Conservation (phyloP, 1,140 invertebrate genomes). For the Aphis craccivora region DNA sequence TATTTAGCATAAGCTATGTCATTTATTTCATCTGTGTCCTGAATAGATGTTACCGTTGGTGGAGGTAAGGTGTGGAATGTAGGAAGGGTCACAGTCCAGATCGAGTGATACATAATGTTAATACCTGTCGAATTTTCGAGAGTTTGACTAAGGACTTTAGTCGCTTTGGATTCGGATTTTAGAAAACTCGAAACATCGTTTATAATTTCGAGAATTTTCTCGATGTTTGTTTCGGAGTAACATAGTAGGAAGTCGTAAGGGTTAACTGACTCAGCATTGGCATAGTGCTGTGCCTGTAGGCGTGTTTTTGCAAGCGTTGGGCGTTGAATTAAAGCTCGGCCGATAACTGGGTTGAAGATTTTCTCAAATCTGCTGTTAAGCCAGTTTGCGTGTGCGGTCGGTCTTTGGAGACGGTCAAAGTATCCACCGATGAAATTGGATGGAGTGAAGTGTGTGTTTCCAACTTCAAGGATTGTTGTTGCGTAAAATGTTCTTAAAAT, state of each 20-base stretch:
- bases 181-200: not conserved
- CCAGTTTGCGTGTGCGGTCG: not conserved
- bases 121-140: too few relatives aligned
- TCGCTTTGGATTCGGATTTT: not conserved
- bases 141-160: not conserved
- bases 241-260: not conserved
- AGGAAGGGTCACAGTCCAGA: not conserved
- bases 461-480: too few relatives aligned
- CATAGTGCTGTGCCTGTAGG: not conserved
- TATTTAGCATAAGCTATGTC: not conserved
- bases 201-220: not conserved
- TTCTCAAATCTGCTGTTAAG: not conserved
- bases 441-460: not conserved
- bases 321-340: not conserved
- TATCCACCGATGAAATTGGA: not conserved
- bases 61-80: not conserved
- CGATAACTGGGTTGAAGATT: not conserved
- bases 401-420: not conserved
- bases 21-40: not conserved
- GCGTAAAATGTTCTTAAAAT: too few relatives aligned
- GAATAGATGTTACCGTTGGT: not conserved
- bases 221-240: not conserved
- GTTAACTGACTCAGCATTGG: not conserved
- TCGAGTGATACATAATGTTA: too few relatives aligned
- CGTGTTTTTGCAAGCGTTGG: not conserved